These are phyloP conservation scores for Nomada ruficornis DNA, from an alignment of 2,888 invertebrate genomes.

Conservation along the genomic window DNA sequence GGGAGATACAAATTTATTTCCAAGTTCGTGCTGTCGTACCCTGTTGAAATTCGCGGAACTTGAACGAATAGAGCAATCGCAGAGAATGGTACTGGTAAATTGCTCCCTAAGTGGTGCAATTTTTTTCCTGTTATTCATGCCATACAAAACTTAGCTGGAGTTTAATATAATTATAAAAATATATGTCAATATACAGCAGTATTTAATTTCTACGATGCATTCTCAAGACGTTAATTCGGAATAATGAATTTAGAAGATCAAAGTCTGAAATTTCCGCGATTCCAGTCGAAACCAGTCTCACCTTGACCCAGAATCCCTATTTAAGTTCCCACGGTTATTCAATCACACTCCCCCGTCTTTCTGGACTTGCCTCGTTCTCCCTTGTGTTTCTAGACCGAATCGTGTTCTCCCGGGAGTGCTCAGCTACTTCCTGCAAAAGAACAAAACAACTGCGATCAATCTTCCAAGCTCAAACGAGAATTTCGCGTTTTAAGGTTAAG, in stretches of 20 bases:
- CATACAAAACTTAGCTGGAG: too few species aligned
- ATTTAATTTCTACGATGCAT: too few species aligned
- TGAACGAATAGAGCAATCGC: neutral
- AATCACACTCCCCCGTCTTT: conserved; percentile 40
- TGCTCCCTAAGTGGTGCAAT: neutral
- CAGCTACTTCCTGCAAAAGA: conserved; percentile 45
- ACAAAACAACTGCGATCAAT: conserved; percentile 65
- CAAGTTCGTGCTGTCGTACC: conserved; percentile 13
- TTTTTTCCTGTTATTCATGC: too few species aligned
- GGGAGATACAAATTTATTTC: conserved; percentile 57
- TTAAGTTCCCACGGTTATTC: conserved; percentile 56
- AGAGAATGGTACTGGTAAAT: neutral
- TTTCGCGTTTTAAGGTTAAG: conserved; percentile 59
- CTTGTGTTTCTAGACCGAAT: conserved; percentile 26
- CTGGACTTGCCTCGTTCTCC: conserved; percentile 17
- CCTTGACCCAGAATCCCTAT: conserved; percentile 62
- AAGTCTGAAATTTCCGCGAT: conserved; percentile 20
- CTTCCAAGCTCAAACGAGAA: conserved; percentile 53
- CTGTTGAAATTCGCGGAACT: conserved; percentile 5
- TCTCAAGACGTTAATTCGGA: neutral
- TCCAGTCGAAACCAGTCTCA: conserved; percentile 28
- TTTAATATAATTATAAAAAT: too few species aligned
- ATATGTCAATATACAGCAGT: too few species aligned
- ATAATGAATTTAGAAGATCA: neutral
- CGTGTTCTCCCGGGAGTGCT: conserved; percentile 30